Evolutionary conservation across 2,888 invertebrate species (phyloP), one percentile per base, ranked within the genome.

Genomic region (Idaea biselata): DNA sequence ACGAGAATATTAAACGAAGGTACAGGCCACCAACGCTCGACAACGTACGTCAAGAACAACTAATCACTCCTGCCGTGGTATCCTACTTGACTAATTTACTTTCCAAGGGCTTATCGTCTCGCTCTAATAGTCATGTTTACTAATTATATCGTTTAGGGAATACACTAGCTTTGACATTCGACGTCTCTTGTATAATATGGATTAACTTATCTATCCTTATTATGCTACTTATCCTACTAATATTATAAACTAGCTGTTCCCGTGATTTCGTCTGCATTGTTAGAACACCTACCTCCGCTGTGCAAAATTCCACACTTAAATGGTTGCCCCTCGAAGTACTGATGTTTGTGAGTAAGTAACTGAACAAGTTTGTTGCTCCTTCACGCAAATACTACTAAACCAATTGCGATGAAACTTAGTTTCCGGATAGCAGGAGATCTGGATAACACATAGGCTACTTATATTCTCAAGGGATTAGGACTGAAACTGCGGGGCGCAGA

Each of bases 21-120:
- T 14, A 44, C 44, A 44, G 11, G 11, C 8, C 11, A 44, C 44
- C 8, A 44, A 44, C 44, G 11, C 14, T 44, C 44, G 44, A 14
- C 8, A 7, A 44, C 44, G 5, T 14, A 44, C 14, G 44, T 44
- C 44, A 44, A 44, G 44, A 14, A 2, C 14, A 44, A 44, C 44
- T 44, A 44, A 44, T 44, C 44, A 44, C 11, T 14, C 44, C 44
- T 44, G 0, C 7, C 44, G 44, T 44, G 11, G 11, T 44, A 44
- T 44, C 44, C 44, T 44, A 44, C 44, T 44, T 44, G 44, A 44
- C 44, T 44, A 44, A 44, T 44, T 44, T 8, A 44, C 44, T 44
- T 44, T 44, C 44, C 44, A 44, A 44, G 44, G 44, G 44, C 44
- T 44, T 44, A 44, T 44, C 44, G 44, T 44, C 44, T 44, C 44